Conservation (phyloP, 2,888 invertebrate species). For the Rhopalosiphum nymphaeae region DNA sequence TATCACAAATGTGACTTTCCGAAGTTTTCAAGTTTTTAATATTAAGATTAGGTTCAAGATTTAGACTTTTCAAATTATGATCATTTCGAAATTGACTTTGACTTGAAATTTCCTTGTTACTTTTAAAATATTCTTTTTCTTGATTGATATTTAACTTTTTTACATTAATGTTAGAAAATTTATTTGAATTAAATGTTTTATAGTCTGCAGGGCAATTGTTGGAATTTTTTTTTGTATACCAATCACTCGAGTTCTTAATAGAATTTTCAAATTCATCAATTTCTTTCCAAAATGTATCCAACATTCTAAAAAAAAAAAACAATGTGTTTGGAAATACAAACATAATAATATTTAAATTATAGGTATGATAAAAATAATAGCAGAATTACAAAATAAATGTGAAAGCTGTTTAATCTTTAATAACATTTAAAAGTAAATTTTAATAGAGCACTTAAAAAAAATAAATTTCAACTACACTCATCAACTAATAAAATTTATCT, state of each 20-base stretch:
- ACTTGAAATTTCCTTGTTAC: neutral
- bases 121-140: neutral
- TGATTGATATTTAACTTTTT: neutral
- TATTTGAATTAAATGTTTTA: neutral
- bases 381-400: neutral
- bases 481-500: neutral
- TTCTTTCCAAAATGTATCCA: neutral
- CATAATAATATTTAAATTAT: neutral
- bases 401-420: neutral
- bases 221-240: neutral
- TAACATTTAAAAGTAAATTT: neutral
- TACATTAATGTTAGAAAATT: neutral
- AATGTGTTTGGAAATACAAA: neutral
- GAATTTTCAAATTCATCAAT: neutral
- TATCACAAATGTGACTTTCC: neutral
- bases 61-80: neutral
- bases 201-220: neutral
- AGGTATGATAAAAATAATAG: neutral
- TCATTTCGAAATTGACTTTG: neutral
- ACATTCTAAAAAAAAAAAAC: neutral
- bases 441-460: neutral
- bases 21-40: neutral
- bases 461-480: neutral
- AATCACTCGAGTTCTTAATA: neutral
- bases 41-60: neutral